Percentiles rank a stretch among this genome's conserved stretches.
phyloP scores from a whole-genome alignment of 2,113 vertebrate species.

The Butorides virescens region DNA sequence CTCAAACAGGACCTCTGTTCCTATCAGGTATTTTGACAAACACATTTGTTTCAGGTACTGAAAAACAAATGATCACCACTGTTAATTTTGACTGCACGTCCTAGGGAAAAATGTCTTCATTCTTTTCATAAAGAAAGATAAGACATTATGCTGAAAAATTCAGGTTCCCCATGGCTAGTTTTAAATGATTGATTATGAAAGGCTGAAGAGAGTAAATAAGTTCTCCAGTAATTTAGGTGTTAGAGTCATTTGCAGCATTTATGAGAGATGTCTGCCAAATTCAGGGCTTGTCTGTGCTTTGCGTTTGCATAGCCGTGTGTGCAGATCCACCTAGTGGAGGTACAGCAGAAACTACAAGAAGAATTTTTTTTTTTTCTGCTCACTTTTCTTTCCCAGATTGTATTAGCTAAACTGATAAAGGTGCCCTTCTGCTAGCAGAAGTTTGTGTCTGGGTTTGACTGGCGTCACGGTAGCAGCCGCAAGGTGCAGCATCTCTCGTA shows the following conservation, averaged over 20 bases:
- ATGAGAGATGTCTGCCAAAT: background rate
- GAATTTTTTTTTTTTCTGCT: background rate
- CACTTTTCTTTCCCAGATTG: background rate
- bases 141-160: background rate
- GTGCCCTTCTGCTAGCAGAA: background rate
- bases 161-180: background rate
- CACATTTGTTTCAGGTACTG: background rate
- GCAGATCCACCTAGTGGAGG: constrained; percentile 59
- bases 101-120: background rate
- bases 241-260: background rate
- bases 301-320: background rate
- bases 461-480: background rate
- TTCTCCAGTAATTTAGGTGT: background rate
- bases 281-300: background rate
- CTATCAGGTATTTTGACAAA: background rate
- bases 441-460: background rate
- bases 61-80: background rate
- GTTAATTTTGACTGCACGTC: background rate
- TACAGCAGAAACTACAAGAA: background rate
- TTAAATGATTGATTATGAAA: background rate
- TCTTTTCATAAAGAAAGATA: background rate
- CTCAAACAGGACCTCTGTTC: background rate
- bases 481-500: background rate
- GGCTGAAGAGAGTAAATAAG: background rate
- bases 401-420: background rate